Evolutionary conservation across 2,113 vertebrate genomes (phyloP).

Genomic region (Neolamprologus fasciatus): DNA sequence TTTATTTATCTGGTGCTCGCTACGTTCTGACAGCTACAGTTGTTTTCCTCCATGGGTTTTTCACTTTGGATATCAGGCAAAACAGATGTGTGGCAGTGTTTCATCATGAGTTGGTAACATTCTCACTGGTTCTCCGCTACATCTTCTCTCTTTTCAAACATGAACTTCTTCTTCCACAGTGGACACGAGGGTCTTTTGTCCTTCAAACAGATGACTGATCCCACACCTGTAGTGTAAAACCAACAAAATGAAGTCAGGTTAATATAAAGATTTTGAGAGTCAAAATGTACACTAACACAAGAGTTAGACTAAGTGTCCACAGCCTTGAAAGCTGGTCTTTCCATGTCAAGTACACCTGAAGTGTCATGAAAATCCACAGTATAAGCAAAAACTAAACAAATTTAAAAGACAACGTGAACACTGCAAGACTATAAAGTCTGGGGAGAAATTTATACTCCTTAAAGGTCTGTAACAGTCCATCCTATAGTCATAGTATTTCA

Average conservation of each 20-base stretch:
- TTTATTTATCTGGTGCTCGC: not conserved
- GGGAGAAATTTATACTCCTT: not conserved
- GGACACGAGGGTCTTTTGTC: not conserved
- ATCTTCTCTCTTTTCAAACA: not conserved
- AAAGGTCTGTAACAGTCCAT: not conserved
- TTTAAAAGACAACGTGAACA: not conserved
- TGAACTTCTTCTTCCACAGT: not conserved
- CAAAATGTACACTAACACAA: not conserved
- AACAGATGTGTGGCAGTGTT: constrained; percentile 58
- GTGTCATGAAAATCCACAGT: not conserved
- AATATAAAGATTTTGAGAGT: not conserved
- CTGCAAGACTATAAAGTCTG: not conserved
- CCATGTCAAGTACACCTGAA: not conserved
- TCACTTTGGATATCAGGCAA: constrained; percentile 5
- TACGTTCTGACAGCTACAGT: not conserved
- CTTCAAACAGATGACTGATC: constrained; percentile 93
- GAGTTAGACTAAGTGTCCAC: not conserved
- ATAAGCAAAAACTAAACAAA: not conserved
- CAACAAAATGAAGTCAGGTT: not conserved
- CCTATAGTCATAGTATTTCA: not conserved
- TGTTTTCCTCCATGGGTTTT: constrained; percentile 13
- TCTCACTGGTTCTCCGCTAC: constrained; percentile 17
- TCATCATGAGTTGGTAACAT: constrained; percentile 31
- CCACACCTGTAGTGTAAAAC: constrained; percentile 65
- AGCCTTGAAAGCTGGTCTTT: not conserved